Conservation (phyloP, 2,797 vertebrate genomes). For the Hipposideros larvatus region DNA sequence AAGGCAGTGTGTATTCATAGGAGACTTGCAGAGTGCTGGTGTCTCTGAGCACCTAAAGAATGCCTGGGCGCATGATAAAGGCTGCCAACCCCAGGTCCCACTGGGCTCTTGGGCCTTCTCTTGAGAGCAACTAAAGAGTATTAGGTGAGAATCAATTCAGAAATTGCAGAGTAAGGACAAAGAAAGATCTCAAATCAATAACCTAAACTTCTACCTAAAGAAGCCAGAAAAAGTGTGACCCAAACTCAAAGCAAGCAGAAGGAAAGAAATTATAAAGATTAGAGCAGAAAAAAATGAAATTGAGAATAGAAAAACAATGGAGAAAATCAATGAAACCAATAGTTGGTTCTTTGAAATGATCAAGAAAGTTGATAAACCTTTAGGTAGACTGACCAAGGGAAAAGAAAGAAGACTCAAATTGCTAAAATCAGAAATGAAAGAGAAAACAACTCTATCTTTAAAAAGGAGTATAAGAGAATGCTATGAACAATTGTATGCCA, state of each 20-base stretch:
- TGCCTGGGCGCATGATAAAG: neutral
- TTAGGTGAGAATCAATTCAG: neutral
- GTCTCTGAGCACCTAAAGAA: neutral
- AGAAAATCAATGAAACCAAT: neutral
- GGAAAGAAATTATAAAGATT: neutral
- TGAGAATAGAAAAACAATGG: neutral
- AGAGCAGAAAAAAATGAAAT: slow-evolving; percentile 5
- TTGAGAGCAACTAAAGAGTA: neutral
- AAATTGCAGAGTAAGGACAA: slow-evolving; percentile 1
- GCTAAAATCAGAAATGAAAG: neutral
- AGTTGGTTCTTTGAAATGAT: neutral
- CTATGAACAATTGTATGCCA: neutral
- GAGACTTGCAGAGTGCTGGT: neutral
- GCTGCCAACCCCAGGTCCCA: neutral
- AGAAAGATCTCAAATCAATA: neutral
- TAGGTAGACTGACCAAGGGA: neutral
- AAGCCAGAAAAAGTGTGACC: neutral
- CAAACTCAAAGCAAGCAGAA: neutral
- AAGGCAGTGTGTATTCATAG: neutral
- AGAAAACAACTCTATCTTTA: neutral
- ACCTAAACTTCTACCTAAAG: neutral
- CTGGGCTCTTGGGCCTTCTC: neutral
- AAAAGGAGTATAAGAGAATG: neutral
- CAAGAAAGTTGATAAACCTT: neutral
- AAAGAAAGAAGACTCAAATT: neutral